These are phyloP conservation scores for Zosterops japonicus DNA, from an alignment of 2,113 vertebrate genomes.

Conservation along the genomic window DNA sequence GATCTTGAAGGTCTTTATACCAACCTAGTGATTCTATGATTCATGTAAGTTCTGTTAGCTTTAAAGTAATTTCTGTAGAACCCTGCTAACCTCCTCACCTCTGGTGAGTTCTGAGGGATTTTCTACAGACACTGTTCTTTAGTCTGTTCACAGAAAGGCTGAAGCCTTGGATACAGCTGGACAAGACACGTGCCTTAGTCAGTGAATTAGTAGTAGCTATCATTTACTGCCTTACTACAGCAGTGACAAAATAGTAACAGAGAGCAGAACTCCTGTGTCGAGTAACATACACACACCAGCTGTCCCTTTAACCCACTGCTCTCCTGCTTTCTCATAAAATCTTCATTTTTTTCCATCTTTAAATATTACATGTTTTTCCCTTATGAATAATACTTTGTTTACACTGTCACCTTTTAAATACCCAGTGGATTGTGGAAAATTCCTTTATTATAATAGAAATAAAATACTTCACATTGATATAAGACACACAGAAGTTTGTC, in stretches of 20 bases:
- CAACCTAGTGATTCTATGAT: no score
- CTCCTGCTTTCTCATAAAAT: neutral
- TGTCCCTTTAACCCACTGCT: constrained; percentile 47
- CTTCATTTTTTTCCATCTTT: neutral
- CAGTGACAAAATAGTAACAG: constrained; percentile 49
- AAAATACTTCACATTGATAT: neutral
- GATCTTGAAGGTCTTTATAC: no score
- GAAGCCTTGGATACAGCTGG: constrained; percentile 25
- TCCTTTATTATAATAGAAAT: neutral
- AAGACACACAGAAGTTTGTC: constrained; percentile 9
- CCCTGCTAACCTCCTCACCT: neutral
- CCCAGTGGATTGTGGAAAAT: neutral
- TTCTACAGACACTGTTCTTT: neutral
- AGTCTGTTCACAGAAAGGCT: neutral
- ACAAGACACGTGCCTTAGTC: neutral
- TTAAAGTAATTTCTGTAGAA: neutral
- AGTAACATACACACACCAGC: neutral
- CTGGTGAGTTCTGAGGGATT: neutral
- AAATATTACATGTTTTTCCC: neutral
- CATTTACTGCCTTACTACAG: constrained; percentile 20
- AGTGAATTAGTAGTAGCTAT: constrained; percentile 29
- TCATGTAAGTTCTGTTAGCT: neutral
- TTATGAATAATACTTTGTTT: neutral
- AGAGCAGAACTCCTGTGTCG: neutral
- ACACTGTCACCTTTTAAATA: neutral